These are phyloP conservation scores for Diaperis boleti DNA, from an alignment of 2,888 invertebrate genomes.

Conservation along the genomic window DNA sequence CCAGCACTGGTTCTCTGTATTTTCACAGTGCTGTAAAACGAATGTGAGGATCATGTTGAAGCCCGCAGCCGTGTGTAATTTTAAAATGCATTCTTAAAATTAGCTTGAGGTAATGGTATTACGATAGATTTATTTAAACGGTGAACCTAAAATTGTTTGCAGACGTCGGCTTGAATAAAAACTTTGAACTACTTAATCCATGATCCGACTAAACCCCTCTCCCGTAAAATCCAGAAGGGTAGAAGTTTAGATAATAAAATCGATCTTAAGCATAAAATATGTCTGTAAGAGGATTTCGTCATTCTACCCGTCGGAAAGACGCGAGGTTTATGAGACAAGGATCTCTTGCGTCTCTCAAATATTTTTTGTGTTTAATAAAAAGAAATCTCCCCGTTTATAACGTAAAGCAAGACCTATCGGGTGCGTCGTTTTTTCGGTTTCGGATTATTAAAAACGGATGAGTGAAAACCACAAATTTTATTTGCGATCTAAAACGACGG, in stretches of 20 bases:
- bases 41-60: no score
- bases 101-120: no score
- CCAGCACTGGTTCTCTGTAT: no score
- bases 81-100: no score
- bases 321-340: conserved; percentile 23
- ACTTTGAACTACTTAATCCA: no score
- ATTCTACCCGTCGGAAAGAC: conserved; percentile 11
- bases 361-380: conserved; percentile 27
- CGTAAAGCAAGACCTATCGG: not conserved
- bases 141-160: no score
- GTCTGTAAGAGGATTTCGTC: conserved; percentile 18
- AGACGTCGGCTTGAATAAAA: no score
- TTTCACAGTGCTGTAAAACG: no score
- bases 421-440: not conserved
- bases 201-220: no score
- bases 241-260: conserved; percentile 18
- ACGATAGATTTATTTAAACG: no score
- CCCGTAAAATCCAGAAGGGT: not conserved
- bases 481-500: conserved; percentile 7
- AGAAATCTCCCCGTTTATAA: conserved; percentile 3
- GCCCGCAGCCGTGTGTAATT: no score
- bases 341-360: conserved; percentile 8
- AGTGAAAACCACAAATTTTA: conserved; percentile 14
- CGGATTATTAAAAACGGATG: conserved; percentile 6
- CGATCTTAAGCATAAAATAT: conserved; percentile 15